Percentiles rank a stretch among this genome's conserved stretches.
These are phyloP conservation scores for Pycnomerus fuliginosus DNA, from an alignment of 2,888 invertebrate species.

Conservation along the genomic window DNA sequence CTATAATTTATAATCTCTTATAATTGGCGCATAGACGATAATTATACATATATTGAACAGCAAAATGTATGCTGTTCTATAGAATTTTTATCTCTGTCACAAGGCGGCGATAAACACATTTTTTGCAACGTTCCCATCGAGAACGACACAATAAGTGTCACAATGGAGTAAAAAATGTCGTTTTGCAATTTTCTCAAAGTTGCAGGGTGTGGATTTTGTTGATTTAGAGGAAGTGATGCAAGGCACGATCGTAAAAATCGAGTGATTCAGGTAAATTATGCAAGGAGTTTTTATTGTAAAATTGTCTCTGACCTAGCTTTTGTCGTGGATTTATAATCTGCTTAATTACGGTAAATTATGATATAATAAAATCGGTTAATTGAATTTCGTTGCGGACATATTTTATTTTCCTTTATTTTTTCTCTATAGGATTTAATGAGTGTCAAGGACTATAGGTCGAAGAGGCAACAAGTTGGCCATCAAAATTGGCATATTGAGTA, in stretches of 20 bases:
- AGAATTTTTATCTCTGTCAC: too few relatives aligned
- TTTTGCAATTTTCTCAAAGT: not conserved
- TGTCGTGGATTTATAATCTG: not conserved
- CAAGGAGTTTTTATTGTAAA: conserved; percentile 1
- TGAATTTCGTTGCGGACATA: not conserved
- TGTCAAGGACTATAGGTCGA: conserved; percentile 7
- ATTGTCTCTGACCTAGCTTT: conserved; percentile 1
- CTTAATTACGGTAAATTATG: not conserved
- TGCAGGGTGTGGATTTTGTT: conserved; percentile 5
- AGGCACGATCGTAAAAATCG: not conserved
- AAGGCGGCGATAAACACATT: too few relatives aligned
- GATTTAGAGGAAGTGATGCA: conserved; percentile 6
- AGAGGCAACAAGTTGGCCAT: conserved; percentile 9
- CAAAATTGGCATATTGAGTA: conserved; percentile 10
- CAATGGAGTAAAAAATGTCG: too few relatives aligned
- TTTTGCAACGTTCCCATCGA: too few relatives aligned
- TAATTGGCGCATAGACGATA: too few relatives aligned
- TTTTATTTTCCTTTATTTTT: not conserved
- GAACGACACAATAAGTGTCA: too few relatives aligned
- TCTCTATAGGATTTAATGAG: conserved; percentile 4
- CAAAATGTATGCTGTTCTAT: too few relatives aligned
- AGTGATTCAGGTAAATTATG: conserved; percentile 1
- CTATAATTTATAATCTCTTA: too few relatives aligned
- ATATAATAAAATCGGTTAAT: not conserved
- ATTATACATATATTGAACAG: too few relatives aligned